A percentile compares a stretch with the other conserved stretches of the same genome.
Conservation (phyloP, 2,888 invertebrate species). For the Acleris literana region DNA sequence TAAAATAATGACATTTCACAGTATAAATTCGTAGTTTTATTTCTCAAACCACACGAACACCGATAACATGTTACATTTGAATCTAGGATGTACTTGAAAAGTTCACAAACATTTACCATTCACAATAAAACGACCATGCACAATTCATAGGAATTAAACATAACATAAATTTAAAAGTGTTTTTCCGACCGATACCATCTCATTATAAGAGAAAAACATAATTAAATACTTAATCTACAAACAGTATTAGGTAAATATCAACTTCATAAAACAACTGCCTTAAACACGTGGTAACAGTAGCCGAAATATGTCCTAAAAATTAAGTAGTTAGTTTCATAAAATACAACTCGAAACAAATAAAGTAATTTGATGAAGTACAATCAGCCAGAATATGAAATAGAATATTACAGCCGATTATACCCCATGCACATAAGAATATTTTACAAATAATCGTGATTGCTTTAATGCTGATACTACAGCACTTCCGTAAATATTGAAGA, state of each 20-base stretch:
- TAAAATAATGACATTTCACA: constrained; percentile 35
- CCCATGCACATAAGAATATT: neutral
- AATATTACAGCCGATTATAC: no score
- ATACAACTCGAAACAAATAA: neutral
- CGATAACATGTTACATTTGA: constrained; percentile 24
- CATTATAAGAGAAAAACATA: constrained; percentile 1
- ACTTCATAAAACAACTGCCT: constrained; percentile 4
- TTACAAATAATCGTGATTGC: neutral
- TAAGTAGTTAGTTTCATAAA: constrained; percentile 4
- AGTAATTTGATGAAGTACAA: no score
- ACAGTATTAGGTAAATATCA: constrained; percentile 1
- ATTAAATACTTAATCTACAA: constrained; percentile 9
- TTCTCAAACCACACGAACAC: constrained; percentile 50
- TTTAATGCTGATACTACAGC: neutral
- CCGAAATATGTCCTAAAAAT: constrained; percentile 2
- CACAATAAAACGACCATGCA: constrained; percentile 7
- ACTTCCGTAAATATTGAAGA: neutral
- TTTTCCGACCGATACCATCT: neutral
- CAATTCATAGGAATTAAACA: neutral
- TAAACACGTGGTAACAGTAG: constrained; percentile 10
- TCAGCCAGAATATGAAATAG: no score
- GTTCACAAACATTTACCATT: constrained; percentile 13
- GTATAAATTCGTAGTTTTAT: constrained; percentile 54
- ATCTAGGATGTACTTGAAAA: constrained; percentile 22
- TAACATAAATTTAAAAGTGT: neutral